Conservation (phyloP, 2,888 invertebrate species). For the Siphonodentalium dalli region DNA sequence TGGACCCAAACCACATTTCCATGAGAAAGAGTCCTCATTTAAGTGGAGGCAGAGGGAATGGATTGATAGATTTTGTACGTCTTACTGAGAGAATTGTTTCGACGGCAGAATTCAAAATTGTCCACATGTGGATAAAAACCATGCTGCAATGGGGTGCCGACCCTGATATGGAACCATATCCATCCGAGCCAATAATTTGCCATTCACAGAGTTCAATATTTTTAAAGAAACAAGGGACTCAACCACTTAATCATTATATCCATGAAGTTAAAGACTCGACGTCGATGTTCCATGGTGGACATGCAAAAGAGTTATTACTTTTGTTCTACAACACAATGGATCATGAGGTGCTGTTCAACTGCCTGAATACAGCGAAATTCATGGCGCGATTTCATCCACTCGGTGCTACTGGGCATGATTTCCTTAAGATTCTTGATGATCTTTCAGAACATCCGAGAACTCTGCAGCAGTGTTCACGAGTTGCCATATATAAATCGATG, state of each 20-base stretch:
- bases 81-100: slow-evolving; percentile 75
- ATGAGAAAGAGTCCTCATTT: slow-evolving; percentile 65
- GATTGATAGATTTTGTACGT: slow-evolving; percentile 73
- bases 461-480: slow-evolving; percentile 77
- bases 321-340: slow-evolving; percentile 70
- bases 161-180: slow-evolving; percentile 73
- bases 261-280: slow-evolving; percentile 72
- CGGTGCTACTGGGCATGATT: slow-evolving; percentile 53
- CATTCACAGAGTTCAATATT: slow-evolving; percentile 69
- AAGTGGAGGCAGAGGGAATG: slow-evolving; percentile 66
- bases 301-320: slow-evolving; percentile 74
- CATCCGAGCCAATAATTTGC: slow-evolving; percentile 68
- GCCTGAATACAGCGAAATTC: slow-evolving; percentile 74
- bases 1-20: slow-evolving; percentile 73
- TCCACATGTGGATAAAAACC: slow-evolving; percentile 75
- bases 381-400: slow-evolving; percentile 69
- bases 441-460: slow-evolving; percentile 74
- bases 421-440: slow-evolving; percentile 69
- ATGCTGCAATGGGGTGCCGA: slow-evolving; percentile 79
- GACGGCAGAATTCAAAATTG: slow-evolving; percentile 74
- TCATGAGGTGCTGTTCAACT: slow-evolving; percentile 74
- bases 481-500: slow-evolving; percentile 75
- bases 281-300: slow-evolving; percentile 70
- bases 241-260: slow-evolving; percentile 72
- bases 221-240: slow-evolving; percentile 67